Evolutionary conservation across 64 coral and sea anemone genomes (phyloP), one percentile per base, ranked within the genome.

Genomic region (Cladopsammia gracilis): DNA sequence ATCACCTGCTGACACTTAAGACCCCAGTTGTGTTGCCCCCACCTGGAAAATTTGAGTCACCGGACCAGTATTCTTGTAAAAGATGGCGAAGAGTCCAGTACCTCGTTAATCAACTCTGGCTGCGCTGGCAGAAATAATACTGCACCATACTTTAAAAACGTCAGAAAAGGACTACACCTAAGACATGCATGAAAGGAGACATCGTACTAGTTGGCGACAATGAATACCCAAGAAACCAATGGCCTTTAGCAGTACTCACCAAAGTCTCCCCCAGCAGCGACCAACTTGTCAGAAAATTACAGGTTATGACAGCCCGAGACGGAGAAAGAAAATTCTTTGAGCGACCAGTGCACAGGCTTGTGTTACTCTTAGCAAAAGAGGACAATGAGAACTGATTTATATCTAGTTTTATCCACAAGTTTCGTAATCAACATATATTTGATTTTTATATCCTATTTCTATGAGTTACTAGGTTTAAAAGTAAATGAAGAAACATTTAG

Each of bases 81-180:
- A 58, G 88, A 68, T 90, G 88, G 88, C 54, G 75, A 62, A 90
- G 74, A 79, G 88, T 90, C 47, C 75, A 90, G 65, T 77, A 90
- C 76, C 60, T 78, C 2, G 73, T 60, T 48, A 90, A 90, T 56
- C 88, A 90, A 52, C 62, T 90, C 88, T 90, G 88, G 88, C 45
- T 90, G 2, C 25, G 88, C n/a, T 90, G 76, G 76, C 76, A 79
- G n/a, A 79, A 79, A 23, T 60, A 90, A 22, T 90, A 90, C 22
- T 90, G 88, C 25, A 25, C 78, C 64, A 54, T 81, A 8, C 64
- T 91, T 13, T 77, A 83, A 34, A 54, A 58, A 22, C 76, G 89
- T 34, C 89, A 67, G 13, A 91, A 91, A 42, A 82, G 89, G 89
- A 20, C 64, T 3, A 53, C 48, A 25, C 76, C 46, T 4, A 53